Evolutionary conservation across 2,888 invertebrate species (phyloP).

Genomic region (Limnephilus lunatus): DNA sequence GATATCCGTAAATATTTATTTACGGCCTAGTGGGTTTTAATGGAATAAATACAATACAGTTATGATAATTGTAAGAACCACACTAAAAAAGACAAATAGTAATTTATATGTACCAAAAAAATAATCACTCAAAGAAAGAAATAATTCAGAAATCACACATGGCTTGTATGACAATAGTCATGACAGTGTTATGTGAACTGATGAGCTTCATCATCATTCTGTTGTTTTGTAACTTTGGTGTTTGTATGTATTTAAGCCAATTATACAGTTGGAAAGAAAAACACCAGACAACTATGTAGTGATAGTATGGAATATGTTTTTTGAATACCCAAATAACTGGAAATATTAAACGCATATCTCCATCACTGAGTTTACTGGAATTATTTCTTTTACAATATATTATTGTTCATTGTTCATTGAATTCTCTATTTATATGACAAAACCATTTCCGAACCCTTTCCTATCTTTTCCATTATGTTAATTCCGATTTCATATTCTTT

Average conservation of each 20-base stretch:
- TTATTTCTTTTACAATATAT: not conserved
- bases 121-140: not conserved
- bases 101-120: too few species aligned
- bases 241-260: not conserved
- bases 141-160: not conserved
- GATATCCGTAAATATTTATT: too few species aligned
- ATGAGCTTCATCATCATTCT: not conserved
- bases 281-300: not conserved
- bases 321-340: not conserved
- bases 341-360: not conserved
- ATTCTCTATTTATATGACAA: not conserved
- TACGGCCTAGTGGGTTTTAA: too few species aligned
- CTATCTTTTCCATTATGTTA: constrained; percentile 2
- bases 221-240: not conserved
- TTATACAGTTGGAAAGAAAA: not conserved
- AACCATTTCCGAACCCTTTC: not conserved
- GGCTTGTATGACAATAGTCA: not conserved
- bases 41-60: too few species aligned
- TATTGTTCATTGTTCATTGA: not conserved
- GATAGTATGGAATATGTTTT: not conserved
- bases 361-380: not conserved
- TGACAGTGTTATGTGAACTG: not conserved
- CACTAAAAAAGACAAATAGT: too few species aligned
- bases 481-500: not conserved
- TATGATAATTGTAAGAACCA: too few species aligned